Evolutionary conservation across 2,113 vertebrate genomes (phyloP).

Genomic region (Rafetus swinhoei): DNA sequence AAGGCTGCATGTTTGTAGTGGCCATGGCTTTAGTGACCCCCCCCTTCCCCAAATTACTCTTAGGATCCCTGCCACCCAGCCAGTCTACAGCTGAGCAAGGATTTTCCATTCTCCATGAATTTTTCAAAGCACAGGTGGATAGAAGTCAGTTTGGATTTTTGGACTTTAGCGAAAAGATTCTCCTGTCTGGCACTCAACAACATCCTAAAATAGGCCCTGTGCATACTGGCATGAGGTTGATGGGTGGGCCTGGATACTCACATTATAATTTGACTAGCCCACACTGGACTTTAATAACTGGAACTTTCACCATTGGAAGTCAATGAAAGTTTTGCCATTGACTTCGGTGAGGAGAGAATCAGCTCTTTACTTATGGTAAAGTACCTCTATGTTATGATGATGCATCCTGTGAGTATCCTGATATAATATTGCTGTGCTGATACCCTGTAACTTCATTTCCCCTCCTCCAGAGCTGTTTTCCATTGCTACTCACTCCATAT

Average conservation of each 20-base stretch:
- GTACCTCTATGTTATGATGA: background rate
- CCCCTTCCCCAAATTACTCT: background rate
- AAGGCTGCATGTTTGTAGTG: background rate
- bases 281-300: background rate
- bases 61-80: background rate
- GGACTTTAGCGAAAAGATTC: background rate
- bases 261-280: constrained; percentile 3
- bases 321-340: background rate
- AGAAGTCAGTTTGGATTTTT: background rate
- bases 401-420: background rate
- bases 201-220: background rate
- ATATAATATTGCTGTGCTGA: background rate
- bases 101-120: background rate
- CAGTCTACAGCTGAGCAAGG: background rate
- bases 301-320: background rate
- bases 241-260: background rate
- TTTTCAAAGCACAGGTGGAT: background rate
- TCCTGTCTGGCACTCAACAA: background rate
- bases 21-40: background rate
- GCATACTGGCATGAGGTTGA: background rate
- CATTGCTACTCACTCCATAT: background rate
- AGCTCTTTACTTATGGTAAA: background rate
- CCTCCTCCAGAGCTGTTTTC: background rate
- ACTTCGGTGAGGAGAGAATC: background rate
- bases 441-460: background rate